A percentile compares a stretch with the other conserved stretches of the same genome.
These are phyloP conservation scores for Squalus acanthias DNA, from an alignment of 2,797 vertebrate species.

Conservation along the genomic window DNA sequence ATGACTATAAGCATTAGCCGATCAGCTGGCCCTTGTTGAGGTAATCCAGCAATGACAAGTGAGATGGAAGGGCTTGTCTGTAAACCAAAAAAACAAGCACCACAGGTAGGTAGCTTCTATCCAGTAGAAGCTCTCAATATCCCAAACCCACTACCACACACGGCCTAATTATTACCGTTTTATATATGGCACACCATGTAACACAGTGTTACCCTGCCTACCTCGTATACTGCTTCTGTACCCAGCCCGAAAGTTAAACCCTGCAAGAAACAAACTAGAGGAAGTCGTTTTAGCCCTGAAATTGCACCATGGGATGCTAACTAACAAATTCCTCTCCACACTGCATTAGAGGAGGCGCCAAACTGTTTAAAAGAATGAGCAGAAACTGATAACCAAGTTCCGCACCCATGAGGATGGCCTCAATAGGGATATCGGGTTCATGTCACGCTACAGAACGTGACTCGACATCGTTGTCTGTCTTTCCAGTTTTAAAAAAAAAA, in stretches of 20 bases:
- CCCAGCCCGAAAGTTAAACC: neutral
- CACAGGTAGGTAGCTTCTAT: neutral
- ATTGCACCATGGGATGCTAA: neutral
- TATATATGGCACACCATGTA: neutral
- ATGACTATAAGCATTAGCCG: neutral
- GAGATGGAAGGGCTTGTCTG: neutral
- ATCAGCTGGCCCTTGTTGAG: neutral
- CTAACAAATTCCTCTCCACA: neutral
- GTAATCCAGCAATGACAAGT: neutral
- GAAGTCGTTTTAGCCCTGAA: neutral
- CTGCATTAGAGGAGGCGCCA: neutral
- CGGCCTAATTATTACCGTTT: neutral
- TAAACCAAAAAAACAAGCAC: neutral
- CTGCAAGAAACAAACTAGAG: neutral
- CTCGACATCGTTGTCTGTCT: too few relatives aligned
- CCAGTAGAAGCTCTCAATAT: neutral
- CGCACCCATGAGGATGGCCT: too few relatives aligned
- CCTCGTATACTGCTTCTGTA: neutral
- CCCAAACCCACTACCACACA: neutral
- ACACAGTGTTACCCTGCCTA: neutral
- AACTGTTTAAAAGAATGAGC: neutral
- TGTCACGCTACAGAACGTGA: too few relatives aligned
- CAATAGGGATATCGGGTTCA: too few relatives aligned
- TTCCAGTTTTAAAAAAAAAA: too few relatives aligned
- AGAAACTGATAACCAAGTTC: too few relatives aligned